phyloP scores from a whole-genome alignment of 2,888 invertebrate genomes.

The Mesopsocus fuscifrons region DNA sequence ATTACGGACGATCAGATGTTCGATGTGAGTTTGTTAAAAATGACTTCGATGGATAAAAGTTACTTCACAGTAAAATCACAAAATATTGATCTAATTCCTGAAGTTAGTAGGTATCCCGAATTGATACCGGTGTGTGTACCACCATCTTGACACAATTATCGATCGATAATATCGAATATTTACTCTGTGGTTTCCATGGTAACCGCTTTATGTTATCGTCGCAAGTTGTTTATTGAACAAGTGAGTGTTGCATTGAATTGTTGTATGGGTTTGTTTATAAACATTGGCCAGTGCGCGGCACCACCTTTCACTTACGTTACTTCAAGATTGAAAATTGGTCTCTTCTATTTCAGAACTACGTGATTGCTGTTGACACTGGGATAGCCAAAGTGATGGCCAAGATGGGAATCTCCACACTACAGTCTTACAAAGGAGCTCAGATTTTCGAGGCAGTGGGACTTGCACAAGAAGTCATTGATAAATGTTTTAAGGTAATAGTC shows the following conservation, averaged over 20 bases:
- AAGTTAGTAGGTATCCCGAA: slow-evolving; percentile 1
- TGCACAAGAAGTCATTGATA: slow-evolving; percentile 77
- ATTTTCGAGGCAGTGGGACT: slow-evolving; percentile 98
- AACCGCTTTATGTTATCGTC: too few relatives aligned
- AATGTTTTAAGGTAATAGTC: slow-evolving; percentile 56
- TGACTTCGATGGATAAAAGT: not conserved
- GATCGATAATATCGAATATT: too few relatives aligned
- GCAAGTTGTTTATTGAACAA: too few relatives aligned
- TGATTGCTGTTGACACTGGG: slow-evolving; percentile 79
- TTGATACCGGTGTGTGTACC: too few relatives aligned
- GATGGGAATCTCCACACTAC: slow-evolving; percentile 98
- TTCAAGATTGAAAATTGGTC: slow-evolving; percentile 5
- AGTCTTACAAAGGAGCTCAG: slow-evolving; percentile 97
- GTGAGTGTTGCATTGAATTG: too few relatives aligned
- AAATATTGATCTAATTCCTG: slow-evolving; percentile 9
- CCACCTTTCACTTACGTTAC: too few relatives aligned
- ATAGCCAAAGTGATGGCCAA: slow-evolving; percentile 95
- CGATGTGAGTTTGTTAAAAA: slow-evolving; percentile 27
- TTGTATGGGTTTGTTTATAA: too few relatives aligned
- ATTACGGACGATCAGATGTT: slow-evolving; percentile 67
- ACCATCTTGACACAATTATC: too few relatives aligned
- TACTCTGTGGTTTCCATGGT: too few relatives aligned
- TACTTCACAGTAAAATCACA: slow-evolving; percentile 12
- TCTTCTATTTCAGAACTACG: slow-evolving; percentile 41
- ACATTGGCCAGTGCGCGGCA: too few relatives aligned